Percentiles rank a stretch among this genome's conserved stretches.
Evolutionary conservation across 2,797 vertebrate species (phyloP).

Genomic region (Sylvilagus floridanus): DNA sequence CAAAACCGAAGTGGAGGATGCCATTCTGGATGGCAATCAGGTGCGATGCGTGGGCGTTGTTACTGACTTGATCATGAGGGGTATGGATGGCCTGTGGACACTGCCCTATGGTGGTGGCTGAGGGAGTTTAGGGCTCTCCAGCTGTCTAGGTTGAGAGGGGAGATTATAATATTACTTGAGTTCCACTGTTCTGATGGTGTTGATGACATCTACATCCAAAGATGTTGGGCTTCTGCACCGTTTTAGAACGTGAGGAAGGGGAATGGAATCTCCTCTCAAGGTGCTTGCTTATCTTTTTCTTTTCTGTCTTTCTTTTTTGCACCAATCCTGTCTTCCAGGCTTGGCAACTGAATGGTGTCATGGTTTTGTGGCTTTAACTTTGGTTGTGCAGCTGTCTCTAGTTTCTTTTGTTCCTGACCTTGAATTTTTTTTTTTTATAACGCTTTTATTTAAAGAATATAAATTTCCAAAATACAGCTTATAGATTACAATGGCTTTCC

Average conservation of each 20-base stretch:
- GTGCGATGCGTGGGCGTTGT: constrained; percentile 82
- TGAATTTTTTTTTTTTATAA: background rate
- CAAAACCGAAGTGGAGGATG: constrained; percentile 94
- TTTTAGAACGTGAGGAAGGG: background rate
- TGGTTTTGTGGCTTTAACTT: constrained; percentile 7
- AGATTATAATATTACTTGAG: background rate
- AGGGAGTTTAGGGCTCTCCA: background rate
- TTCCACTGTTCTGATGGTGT: background rate
- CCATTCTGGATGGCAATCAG: constrained; percentile 95
- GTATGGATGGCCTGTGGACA: fast-evolving
- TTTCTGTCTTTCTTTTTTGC: background rate
- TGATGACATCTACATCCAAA: no score
- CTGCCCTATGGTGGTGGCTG: background rate
- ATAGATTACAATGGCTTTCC: no score
- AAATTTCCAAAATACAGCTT: no score
- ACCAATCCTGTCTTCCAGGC: background rate
- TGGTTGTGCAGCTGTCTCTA: background rate
- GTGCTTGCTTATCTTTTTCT: background rate
- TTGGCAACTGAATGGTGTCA: background rate
- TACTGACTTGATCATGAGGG: background rate
- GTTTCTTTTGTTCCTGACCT: background rate
- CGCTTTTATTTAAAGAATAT: no score
- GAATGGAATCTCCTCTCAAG: background rate
- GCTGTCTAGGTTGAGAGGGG: background rate
- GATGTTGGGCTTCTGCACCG: background rate